Evolutionary conservation across 2,113 vertebrate genomes (phyloP).

Genomic region (Crypturellus undulatus): DNA sequence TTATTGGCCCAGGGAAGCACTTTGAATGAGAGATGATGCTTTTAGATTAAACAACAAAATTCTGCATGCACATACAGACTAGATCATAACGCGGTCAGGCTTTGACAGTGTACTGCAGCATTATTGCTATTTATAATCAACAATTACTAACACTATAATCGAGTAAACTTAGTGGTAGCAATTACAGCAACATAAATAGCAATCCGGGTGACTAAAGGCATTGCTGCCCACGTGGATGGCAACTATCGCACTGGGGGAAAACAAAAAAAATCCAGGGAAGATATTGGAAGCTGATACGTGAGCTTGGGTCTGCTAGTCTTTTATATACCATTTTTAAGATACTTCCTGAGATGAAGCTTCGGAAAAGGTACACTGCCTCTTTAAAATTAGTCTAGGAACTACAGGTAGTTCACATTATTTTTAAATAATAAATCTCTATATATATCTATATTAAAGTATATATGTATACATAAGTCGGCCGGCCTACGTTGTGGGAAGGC

Average conservation of each 20-base stretch:
- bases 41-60: conserved; percentile 58
- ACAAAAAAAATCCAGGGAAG: conserved; percentile 10
- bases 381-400: conserved; percentile 75
- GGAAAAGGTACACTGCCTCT: conserved; percentile 74
- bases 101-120: conserved; percentile 66
- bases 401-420: conserved; percentile 76
- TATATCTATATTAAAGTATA: conserved; percentile 73
- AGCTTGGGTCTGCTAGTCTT: conserved; percentile 66
- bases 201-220: conserved; percentile 60
- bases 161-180: conserved; percentile 70
- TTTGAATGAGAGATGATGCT: conserved; percentile 24
- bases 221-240: conserved; percentile 61
- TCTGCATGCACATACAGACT: conserved; percentile 56
- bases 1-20: background rate
- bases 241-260: conserved; percentile 49
- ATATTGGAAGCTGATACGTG: background rate
- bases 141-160: conserved; percentile 74
- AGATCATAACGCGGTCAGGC: conserved; percentile 1
- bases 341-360: conserved; percentile 70
- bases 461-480: conserved; percentile 71
- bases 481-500: conserved; percentile 56
- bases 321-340: conserved; percentile 76
- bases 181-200: conserved; percentile 77
- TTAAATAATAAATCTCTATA: conserved; percentile 72
- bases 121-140: conserved; percentile 75